Base-by-base conservation (phyloP, 2,113 vertebrate species). In the Athene cunicularia region DNA sequence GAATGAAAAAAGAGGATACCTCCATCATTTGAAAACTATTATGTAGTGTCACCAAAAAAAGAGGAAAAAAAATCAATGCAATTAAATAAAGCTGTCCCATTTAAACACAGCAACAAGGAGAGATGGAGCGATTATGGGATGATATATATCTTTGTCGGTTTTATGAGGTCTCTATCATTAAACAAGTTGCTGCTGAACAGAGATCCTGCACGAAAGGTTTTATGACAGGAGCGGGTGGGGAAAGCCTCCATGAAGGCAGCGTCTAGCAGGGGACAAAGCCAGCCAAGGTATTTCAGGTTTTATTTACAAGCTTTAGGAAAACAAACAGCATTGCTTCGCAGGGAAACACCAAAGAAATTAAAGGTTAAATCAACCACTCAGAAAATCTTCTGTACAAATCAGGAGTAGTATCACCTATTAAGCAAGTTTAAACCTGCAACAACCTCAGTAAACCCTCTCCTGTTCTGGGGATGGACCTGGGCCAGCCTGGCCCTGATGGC, bases 1-100 rank as follows among this genome's bases (percentile, higher is more conserved):
- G 24, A 75, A 89, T 66, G 13, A 74, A 93, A 88, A 85, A 84
- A 87, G 52, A 84, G 13, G 27, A 68, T 37, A 50, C 20, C 53
- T 55, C 58, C 47, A 73, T 90, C 4, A 15, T 90, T 96, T 80
- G 50, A 94, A 96, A 96, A 82, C 32, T 37, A 58, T 87, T 59
- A 73, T 21, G 28, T 37, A 58, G 60, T 12, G 8, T 35, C 52
- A 79, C 22, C 6, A 73, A 59, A 88, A 91, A 72, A 49, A 24
- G 5, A 6, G 43, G 24, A 2, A 8, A 9, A 41, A 75, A 43
- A 52, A 43, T 47, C 52, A 64, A 22, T 76, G 32, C 76, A 52
- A 67, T 84, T 92, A 92, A 79, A 85, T 62, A 91, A 91, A 94
- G 41, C 58, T 93, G 62, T 70, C 77, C n/a, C 4, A 20, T 62